phyloP scores from a whole-genome alignment of 2,113 vertebrate species.

The Thunnus thynnus region DNA sequence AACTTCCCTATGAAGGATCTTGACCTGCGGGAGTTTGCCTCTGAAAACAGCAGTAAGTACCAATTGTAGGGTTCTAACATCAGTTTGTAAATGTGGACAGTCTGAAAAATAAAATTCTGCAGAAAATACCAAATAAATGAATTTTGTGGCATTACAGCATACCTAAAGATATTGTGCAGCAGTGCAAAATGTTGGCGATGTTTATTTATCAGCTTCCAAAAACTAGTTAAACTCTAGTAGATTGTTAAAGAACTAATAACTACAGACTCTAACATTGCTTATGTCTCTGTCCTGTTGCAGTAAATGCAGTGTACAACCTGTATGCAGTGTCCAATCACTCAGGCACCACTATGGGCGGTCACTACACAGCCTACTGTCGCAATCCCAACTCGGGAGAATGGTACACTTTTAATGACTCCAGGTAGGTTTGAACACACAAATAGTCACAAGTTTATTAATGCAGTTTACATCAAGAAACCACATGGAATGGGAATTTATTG shows the following conservation, averaged over 20 bases:
- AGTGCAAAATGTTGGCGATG: no score
- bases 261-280: background rate
- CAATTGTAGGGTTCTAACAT: background rate
- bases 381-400: constrained; percentile 93
- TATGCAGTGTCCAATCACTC: constrained; percentile 99
- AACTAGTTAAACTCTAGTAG: no score
- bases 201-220: no score
- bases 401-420: constrained; percentile 97
- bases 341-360: constrained; percentile 98
- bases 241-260: background rate
- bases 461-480: background rate
- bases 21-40: constrained; percentile 95
- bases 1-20: constrained; percentile 97
- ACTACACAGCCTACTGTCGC: constrained; percentile 98
- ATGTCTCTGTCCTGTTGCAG: constrained; percentile 74
- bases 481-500: background rate
- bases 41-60: constrained; percentile 94
- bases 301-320: constrained; percentile 94
- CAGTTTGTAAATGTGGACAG: background rate
- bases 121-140: no score
- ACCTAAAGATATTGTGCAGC: no score
- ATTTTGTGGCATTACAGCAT: no score
- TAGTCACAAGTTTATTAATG: background rate
- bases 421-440: constrained; percentile 80
- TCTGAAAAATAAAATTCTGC: no score